Conservation (phyloP, 2,888 invertebrate genomes). For the Hyalella azteca region DNA sequence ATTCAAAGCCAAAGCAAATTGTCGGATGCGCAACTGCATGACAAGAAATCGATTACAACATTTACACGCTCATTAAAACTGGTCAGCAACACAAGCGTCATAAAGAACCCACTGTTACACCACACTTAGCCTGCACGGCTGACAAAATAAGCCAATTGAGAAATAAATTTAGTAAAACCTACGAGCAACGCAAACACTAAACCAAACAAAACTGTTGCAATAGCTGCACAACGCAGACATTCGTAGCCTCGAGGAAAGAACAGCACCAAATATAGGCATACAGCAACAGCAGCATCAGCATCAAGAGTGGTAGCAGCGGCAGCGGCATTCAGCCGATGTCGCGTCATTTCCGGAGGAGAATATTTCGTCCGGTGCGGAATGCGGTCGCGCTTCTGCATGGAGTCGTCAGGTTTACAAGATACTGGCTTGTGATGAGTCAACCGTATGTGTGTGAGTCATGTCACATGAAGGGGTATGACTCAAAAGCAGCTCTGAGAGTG, state of each 20-base stretch:
- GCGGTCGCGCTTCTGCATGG: not conserved
- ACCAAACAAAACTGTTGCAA: not conserved
- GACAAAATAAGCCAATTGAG: not conserved
- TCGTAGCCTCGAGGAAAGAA: not conserved
- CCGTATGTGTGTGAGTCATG: not conserved
- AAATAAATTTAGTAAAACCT: not conserved
- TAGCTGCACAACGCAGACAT: not conserved
- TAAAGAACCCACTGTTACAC: no score
- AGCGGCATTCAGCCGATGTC: not conserved
- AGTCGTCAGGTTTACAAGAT: no score
- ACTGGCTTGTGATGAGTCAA: not conserved
- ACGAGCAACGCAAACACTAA: not conserved
- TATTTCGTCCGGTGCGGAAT: not conserved
- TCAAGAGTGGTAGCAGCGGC: not conserved
- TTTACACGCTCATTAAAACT: no score
- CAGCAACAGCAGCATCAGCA: not conserved
- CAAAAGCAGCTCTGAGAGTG: not conserved
- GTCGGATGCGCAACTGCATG: no score
- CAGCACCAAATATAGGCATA: not conserved
- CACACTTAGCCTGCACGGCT: no score
- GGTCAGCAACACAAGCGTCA: no score
- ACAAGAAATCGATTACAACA: no score
- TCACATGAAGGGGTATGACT: not conserved
- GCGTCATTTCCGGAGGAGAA: constrained; percentile 4
- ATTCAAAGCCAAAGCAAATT: no score